Conservation (phyloP, 2,797 vertebrate species). For the Helarctos malayanus region DNA sequence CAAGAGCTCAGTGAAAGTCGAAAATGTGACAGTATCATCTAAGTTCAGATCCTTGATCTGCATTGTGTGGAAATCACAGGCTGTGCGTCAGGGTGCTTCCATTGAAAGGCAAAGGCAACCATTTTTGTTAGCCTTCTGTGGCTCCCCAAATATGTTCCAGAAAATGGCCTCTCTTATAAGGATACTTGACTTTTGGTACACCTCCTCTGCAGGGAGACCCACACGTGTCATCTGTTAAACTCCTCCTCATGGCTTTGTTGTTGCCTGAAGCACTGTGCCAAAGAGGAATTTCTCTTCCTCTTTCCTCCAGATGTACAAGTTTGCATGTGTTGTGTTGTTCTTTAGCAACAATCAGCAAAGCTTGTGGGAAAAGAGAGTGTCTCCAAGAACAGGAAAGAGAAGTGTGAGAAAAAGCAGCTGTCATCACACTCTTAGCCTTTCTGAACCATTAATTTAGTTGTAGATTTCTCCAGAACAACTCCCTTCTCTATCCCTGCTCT, state of each 20-base stretch:
- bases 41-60: not conserved
- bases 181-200: not conserved
- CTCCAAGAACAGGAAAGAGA: slow-evolving; percentile 42
- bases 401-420: slow-evolving; percentile 53
- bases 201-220: not conserved
- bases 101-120: not conserved
- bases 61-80: not conserved
- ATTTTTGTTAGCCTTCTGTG: not conserved
- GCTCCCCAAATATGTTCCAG: not conserved
- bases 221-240: not conserved
- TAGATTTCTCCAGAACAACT: slow-evolving; percentile 20
- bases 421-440: not conserved
- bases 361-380: slow-evolving; percentile 27
- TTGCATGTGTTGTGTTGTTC: not conserved
- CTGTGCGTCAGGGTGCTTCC: not conserved
- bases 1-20: not conserved
- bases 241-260: not conserved
- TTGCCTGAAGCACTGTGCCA: not conserved
- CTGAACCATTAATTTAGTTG: not conserved
- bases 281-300: slow-evolving; percentile 20
- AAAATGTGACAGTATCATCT: not conserved
- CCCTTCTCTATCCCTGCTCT: not conserved
- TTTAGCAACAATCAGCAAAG: slow-evolving; percentile 53
- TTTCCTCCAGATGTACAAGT: not conserved
- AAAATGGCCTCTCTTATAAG: not conserved